Conservation (phyloP, 2,888 invertebrate genomes). For the Tethea ocularis region DNA sequence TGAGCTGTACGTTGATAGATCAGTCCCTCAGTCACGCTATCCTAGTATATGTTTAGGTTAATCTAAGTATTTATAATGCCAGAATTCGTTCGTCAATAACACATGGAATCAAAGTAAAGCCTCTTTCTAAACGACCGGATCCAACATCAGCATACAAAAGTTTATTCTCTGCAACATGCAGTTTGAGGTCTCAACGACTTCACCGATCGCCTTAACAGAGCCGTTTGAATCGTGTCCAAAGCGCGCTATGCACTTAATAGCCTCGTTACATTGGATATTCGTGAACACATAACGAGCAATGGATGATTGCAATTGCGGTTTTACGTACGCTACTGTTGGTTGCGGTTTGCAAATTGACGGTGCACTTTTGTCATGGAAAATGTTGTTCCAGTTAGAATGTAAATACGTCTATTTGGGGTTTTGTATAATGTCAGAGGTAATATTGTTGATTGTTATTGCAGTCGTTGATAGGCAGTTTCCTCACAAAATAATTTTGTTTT, state of each 20-base stretch:
- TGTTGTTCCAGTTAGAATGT: conserved; percentile 5
- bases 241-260: conserved; percentile 38
- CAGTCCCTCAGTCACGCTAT: too few species aligned
- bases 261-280: conserved; percentile 38
- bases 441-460: not conserved
- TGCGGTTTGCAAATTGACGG: conserved; percentile 6
- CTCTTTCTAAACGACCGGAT: conserved; percentile 29
- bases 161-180: conserved; percentile 42
- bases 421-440: not conserved
- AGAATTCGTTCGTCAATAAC: not conserved
- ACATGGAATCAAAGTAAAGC: conserved; percentile 20
- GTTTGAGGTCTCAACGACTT: conserved; percentile 48
- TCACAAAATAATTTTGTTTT: not conserved
- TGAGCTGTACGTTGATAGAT: too few species aligned
- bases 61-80: not conserved
- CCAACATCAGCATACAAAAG: conserved; percentile 32
- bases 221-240: conserved; percentile 54
- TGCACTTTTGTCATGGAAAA: conserved; percentile 5
- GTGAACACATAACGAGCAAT: conserved; percentile 41
- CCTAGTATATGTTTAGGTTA: not conserved
- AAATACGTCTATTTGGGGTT: conserved; percentile 5
- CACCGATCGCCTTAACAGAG: conserved; percentile 37
- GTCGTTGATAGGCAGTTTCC: not conserved
- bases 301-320: conserved; percentile 33
- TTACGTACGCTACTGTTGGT: conserved; percentile 13